A percentile compares a stretch with the other conserved stretches of the same genome.
Evolutionary conservation across 1,140 invertebrate genomes (phyloP).

Genomic region (Mizuhopecten yessoensis): DNA sequence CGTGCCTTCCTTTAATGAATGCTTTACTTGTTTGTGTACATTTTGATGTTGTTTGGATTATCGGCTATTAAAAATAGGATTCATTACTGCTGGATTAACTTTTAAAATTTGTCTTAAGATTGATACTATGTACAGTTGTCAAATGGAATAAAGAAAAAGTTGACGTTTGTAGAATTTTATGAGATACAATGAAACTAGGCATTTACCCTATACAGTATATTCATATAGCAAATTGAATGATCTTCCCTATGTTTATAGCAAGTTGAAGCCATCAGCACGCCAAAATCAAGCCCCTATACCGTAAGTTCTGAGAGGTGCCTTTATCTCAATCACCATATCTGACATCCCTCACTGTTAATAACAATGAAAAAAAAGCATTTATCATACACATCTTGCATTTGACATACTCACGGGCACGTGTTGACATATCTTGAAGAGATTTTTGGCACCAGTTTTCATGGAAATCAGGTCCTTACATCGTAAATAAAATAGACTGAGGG

Average conservation of each 20-base stretch:
- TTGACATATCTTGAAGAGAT: not conserved
- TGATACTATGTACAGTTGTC: not conserved
- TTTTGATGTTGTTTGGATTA: not conserved
- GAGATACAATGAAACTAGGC: not conserved
- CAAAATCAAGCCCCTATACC: slow-evolving; percentile 30
- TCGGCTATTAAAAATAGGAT: not conserved
- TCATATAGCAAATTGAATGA: slow-evolving; percentile 13
- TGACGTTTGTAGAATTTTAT: not conserved
- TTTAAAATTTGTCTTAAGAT: not conserved
- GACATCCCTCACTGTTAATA: too few relatives aligned
- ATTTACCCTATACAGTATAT: not conserved
- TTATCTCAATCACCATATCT: not conserved
- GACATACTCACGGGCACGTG: not conserved
- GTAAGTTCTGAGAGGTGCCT: slow-evolving; percentile 11
- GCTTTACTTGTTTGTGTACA: not conserved
- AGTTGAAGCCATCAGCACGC: not conserved
- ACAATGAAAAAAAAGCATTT: too few relatives aligned
- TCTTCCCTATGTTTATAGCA: slow-evolving; percentile 19
- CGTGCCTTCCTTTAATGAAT: too few relatives aligned
- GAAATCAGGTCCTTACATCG: not conserved
- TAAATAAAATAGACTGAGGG: not conserved
- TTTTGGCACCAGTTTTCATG: not conserved
- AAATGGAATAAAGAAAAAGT: not conserved
- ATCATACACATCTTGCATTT: too few relatives aligned
- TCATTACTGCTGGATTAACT: not conserved